These are phyloP conservation scores for Xestia rhomboidea DNA, from an alignment of 2,888 invertebrate genomes.

Conservation along the genomic window DNA sequence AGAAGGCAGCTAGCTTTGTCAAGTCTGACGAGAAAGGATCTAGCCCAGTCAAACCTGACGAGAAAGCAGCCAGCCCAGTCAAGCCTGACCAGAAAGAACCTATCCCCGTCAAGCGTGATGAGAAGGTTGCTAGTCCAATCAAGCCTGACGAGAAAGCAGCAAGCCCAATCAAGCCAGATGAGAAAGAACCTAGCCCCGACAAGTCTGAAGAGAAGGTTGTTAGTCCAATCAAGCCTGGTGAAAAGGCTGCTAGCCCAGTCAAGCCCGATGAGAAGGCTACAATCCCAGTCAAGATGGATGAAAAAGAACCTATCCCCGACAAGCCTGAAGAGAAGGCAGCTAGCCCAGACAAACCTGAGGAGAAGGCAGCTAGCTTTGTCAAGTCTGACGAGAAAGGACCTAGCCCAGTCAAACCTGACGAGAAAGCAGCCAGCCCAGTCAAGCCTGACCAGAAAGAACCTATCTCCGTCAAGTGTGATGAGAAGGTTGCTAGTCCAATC, in stretches of 20 bases:
- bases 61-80: no score
- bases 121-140: background rate
- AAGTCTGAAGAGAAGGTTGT: conserved; percentile 3
- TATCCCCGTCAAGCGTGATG: background rate
- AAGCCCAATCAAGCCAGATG: background rate
- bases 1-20: background rate
- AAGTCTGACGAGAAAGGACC: background rate
- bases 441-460: no score
- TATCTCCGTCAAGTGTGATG: no score
- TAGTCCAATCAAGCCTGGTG: conserved; percentile 6
- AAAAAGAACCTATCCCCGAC: background rate
- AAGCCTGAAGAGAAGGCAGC: background rate
- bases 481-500: background rate
- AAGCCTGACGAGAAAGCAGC: background rate
- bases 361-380: conserved; percentile 4
- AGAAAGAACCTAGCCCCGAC: background rate
- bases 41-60: background rate
- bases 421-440: background rate
- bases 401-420: background rate
- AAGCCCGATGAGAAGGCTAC: background rate
- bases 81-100: background rate
- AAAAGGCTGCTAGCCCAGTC: background rate
- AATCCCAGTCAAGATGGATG: background rate
- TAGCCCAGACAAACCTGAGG: background rate
- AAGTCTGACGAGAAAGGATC: background rate